A percentile compares a stretch with the other conserved stretches of the same genome.
Evolutionary conservation across 2,888 invertebrate genomes (phyloP).

Genomic region (Acronicta aceris): DNA sequence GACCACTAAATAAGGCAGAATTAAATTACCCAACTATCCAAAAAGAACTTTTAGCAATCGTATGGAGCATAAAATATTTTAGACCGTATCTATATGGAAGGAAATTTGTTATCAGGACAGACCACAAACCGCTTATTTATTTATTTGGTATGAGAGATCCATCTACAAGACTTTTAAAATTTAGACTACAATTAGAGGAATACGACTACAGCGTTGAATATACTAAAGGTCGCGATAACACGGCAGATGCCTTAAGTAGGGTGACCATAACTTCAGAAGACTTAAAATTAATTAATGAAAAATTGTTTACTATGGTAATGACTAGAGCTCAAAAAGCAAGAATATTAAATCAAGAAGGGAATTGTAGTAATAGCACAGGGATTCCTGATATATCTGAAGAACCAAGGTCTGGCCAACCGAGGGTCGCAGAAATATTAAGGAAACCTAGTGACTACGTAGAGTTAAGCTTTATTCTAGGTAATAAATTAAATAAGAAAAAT

Average conservation of each 20-base stretch:
- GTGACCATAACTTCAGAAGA: too few species aligned
- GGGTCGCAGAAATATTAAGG: too few species aligned
- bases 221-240: too few species aligned
- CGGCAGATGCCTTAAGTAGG: too few species aligned
- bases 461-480: slow-evolving; percentile 3
- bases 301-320: slow-evolving; percentile 2
- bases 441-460: slow-evolving; percentile 5
- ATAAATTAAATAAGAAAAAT: not conserved
- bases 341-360: not conserved
- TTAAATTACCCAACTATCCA: slow-evolving; percentile 27
- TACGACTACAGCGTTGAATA: too few species aligned
- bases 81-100: slow-evolving; percentile 22
- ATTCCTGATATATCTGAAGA: not conserved
- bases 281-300: slow-evolving; percentile 1
- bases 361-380: not conserved
- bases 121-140: too few species aligned
- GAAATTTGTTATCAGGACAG: too few species aligned
- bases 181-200: too few species aligned
- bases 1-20: slow-evolving; percentile 32
- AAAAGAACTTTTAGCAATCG: slow-evolving; percentile 33
- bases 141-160: too few species aligned
- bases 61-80: slow-evolving; percentile 29
- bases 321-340: slow-evolving; percentile 11
- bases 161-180: too few species aligned
- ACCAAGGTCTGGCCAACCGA: slow-evolving; percentile 1